Evolutionary conservation across 2,888 invertebrate genomes (phyloP), one percentile per base, ranked within the genome.

Genomic region (Cosmia trapezina): DNA sequence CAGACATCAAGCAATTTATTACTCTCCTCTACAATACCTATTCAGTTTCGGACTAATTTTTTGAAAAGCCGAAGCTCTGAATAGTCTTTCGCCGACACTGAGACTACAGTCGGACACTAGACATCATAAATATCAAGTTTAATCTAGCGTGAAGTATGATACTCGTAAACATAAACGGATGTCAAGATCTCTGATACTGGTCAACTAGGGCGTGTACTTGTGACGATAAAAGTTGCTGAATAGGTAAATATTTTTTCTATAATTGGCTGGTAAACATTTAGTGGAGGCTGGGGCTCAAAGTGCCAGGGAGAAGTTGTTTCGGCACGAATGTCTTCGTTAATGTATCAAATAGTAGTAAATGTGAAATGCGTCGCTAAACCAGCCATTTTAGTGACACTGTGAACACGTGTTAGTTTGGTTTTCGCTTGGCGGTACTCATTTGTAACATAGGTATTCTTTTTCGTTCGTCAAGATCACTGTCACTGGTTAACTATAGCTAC

Each of bases 121-220:
- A 49, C 60, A 53, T 82, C 67, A 22, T 79, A 77, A 81, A 79
- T 72, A 64, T 47, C 65, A 43, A 56, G 37, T 70, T 83, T 74
- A 68, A 81, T 71, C 22, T 79, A 62, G 45, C 59, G 68, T 64
- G n/a, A 66, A 83, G 59, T 70, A 79, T 75, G 70, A 67, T 67
- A 64, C 41, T 64, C 79, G 51, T 79, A 65, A 78, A 82, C 64
- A 45, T 53, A 65, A 79, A 78, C 51, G 51, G 45, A 53, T 67
- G 45, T 76, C 41, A 79, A 71, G 77, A 66, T 47, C 22, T 47
- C 28, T 47, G 57, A 53, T 8, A 60, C 47, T 64, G 6, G 63
- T 64, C 22, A 70, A 68, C 56, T 53, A 68, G 56, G 45, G n/a
- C 54, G 28, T 47, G 22, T 14, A 19, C 37, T 73, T 53, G 43